Conservation (phyloP, 2,888 invertebrate genomes). For the Hydropsyche betteni region DNA sequence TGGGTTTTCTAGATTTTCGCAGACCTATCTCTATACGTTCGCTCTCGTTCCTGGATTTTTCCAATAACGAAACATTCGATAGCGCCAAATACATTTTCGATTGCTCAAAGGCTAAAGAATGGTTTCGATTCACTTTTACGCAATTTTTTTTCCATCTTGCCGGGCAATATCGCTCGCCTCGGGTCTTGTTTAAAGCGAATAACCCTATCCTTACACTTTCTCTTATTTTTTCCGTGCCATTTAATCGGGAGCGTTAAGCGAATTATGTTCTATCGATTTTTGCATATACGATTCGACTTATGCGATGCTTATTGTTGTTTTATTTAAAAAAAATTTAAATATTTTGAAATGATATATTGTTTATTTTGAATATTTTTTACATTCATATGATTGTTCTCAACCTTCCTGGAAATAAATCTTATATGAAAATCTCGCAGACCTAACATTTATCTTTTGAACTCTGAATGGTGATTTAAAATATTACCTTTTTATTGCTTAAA, state of each 20-base stretch:
- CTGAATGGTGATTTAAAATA: no score
- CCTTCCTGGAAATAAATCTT: no score
- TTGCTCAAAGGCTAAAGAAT: slow-evolving; percentile 29
- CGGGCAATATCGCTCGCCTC: slow-evolving; percentile 1
- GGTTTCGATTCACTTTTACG: slow-evolving; percentile 30
- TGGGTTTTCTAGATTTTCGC: slow-evolving; percentile 30
- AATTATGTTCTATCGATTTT: neutral
- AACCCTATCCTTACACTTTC: neutral
- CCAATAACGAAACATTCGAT: slow-evolving; percentile 28
- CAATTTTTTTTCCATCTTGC: neutral
- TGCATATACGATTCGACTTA: no score
- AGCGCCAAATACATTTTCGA: slow-evolving; percentile 32
- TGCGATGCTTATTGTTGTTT: no score
- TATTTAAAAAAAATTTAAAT: no score
- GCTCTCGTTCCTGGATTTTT: neutral
- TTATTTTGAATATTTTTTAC: no score
- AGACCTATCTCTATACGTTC: neutral
- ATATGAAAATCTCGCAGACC: no score
- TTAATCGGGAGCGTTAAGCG: slow-evolving; percentile 4
- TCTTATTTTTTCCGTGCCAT: slow-evolving; percentile 14
- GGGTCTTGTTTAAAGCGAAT: slow-evolving; percentile 26
- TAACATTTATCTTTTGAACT: no score
- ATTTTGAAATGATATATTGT: no score
- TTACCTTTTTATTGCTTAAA: no score
- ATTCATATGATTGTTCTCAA: no score